Evolutionary conservation across 30 jellyfish, hydroid and myxozoan species (phyloP).

Genomic region (Aurelia sp.): DNA sequence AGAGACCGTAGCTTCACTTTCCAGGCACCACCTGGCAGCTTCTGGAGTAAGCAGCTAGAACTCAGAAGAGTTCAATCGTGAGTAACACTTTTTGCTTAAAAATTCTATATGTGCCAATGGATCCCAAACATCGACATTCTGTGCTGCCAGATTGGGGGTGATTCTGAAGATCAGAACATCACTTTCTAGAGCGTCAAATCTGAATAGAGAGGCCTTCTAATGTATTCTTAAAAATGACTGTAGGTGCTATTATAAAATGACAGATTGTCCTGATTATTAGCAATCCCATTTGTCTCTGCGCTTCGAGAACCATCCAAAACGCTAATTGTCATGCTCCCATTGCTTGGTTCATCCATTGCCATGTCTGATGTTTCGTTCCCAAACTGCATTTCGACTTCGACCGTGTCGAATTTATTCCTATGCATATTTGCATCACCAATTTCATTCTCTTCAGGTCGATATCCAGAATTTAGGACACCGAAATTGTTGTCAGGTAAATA

Average conservation of each 20-base stretch:
- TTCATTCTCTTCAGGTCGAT: slow-evolving; percentile 63
- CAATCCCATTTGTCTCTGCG: background rate
- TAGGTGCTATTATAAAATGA: slow-evolving; percentile 65
- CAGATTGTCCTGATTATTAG: slow-evolving; percentile 12
- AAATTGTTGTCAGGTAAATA: slow-evolving; percentile 82
- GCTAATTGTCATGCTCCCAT: background rate
- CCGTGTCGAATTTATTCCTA: slow-evolving; percentile 17
- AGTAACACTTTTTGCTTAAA: no score
- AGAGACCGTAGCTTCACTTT: no score
- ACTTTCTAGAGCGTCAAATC: no score
- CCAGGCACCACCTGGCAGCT: no score
- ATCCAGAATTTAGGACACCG: slow-evolving; percentile 82
- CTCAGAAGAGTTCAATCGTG: no score
- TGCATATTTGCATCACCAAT: background rate
- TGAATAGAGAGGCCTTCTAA: no score
- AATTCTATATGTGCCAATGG: no score
- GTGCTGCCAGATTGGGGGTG: no score
- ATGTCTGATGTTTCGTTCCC: slow-evolving; percentile 55
- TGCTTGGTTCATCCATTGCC: slow-evolving; percentile 12
- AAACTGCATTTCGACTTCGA: slow-evolving; percentile 84
- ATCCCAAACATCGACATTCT: no score
- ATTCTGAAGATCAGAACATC: no score
- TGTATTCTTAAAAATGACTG: slow-evolving; percentile 25
- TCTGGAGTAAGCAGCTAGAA: no score
- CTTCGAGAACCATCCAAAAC: background rate